Conservation (phyloP, 2,888 invertebrate genomes). For the Diaperis boleti region DNA sequence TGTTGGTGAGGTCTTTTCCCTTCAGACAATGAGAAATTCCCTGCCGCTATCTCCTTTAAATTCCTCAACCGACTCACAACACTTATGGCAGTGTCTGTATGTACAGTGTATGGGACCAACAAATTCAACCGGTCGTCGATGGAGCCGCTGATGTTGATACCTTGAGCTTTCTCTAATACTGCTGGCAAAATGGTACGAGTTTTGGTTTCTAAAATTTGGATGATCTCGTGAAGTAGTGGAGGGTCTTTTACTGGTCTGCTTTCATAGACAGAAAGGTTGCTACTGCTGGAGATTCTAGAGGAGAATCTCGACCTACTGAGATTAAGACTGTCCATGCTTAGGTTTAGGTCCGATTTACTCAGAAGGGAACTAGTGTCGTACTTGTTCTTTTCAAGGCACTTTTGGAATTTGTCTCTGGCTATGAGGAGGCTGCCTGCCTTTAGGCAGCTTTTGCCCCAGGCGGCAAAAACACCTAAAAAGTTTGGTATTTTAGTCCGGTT, state of each 20-base stretch:
- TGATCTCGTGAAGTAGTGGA: slow-evolving; percentile 77
- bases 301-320: slow-evolving; percentile 39
- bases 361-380: slow-evolving; percentile 42
- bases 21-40: slow-evolving; percentile 56
- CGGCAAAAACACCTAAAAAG: slow-evolving; percentile 81
- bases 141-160: slow-evolving; percentile 50
- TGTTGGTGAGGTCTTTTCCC: slow-evolving; percentile 33
- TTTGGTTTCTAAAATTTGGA: slow-evolving; percentile 76
- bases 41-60: slow-evolving; percentile 64
- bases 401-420: slow-evolving; percentile 81
- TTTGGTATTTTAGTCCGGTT: too few species aligned
- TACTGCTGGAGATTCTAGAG: slow-evolving; percentile 46
- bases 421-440: slow-evolving; percentile 82
- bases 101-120: neutral
- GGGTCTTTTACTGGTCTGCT: slow-evolving; percentile 73
- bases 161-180: slow-evolving; percentile 67
- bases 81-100: slow-evolving; percentile 67
- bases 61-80: slow-evolving; percentile 66
- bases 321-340: slow-evolving; percentile 45
- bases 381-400: slow-evolving; percentile 67
- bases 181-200: slow-evolving; percentile 70
- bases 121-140: slow-evolving; percentile 53
- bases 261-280: slow-evolving; percentile 59
- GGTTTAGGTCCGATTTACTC: slow-evolving; percentile 51
- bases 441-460: slow-evolving; percentile 88